phyloP scores from a whole-genome alignment of 2,113 vertebrate genomes.

The Theristicus caerulescens region DNA sequence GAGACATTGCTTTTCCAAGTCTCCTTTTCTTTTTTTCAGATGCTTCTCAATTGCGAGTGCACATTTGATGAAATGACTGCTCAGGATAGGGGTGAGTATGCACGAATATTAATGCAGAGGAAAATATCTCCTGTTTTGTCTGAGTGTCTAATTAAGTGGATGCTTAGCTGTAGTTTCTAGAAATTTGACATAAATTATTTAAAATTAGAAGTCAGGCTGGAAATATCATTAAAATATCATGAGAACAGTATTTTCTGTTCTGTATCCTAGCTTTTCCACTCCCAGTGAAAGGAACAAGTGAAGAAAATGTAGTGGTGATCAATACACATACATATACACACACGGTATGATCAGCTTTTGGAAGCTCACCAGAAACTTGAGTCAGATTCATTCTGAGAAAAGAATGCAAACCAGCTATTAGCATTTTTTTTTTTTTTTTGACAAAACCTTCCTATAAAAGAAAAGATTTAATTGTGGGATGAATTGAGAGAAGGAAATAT shows the following conservation, averaged over 20 bases:
- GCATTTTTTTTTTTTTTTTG: neutral
- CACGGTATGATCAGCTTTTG: neutral
- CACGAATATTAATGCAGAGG: neutral
- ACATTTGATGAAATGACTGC: neutral
- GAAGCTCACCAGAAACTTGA: neutral
- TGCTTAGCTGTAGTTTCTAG: neutral
- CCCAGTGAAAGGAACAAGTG: neutral
- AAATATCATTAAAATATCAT: neutral
- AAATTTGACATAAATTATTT: neutral
- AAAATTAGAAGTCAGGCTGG: neutral
- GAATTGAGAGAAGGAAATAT: neutral
- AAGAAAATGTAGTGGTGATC: neutral
- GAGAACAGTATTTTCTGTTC: neutral
- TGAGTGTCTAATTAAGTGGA: neutral
- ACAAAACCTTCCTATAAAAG: neutral
- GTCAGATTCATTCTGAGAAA: neutral
- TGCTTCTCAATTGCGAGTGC: neutral
- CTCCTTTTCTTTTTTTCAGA: neutral
- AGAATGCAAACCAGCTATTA: neutral
- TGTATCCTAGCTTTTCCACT: neutral
- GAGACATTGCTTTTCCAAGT: neutral
- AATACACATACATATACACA: neutral
- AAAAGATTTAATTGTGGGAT: neutral
- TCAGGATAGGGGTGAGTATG: neutral
- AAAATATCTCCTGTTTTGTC: neutral